A percentile compares a stretch with the other conserved stretches of the same genome.
These are phyloP conservation scores for Brienomyrus brachyistius DNA, from an alignment of 2,113 vertebrate genomes.

Conservation along the genomic window DNA sequence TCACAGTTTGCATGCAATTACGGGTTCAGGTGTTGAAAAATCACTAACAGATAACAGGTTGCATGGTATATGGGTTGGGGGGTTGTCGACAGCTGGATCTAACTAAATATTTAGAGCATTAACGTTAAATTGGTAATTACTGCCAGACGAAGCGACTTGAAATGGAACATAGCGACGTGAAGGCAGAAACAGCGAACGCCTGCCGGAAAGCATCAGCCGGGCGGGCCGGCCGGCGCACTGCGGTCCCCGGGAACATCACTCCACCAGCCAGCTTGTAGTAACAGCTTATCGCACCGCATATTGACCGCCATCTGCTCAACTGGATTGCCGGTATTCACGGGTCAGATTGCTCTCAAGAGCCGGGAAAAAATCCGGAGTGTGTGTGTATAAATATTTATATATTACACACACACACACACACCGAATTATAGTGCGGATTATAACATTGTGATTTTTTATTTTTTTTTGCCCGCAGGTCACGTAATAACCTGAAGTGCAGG, in stretches of 20 bases:
- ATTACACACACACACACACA: too few relatives aligned
- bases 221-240: not conserved
- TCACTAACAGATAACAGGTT: not conserved
- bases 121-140: not conserved
- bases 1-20: not conserved
- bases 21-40: not conserved
- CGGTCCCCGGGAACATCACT: not conserved
- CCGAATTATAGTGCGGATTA: not conserved
- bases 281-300: not conserved
- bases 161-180: not conserved
- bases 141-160: not conserved
- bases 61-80: not conserved
- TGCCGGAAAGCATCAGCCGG: not conserved
- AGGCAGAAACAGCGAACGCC: not conserved
- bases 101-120: not conserved
- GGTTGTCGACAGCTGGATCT: not conserved
- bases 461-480: not conserved
- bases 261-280: not conserved
- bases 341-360: not conserved
- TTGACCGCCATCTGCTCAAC: not conserved
- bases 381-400: too few relatives aligned
- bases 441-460: too few relatives aligned
- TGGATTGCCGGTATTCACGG: not conserved
- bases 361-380: not conserved
- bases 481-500: not conserved